phyloP scores from a whole-genome alignment of 2,797 vertebrate genomes.

The Cottoperca gobio region DNA sequence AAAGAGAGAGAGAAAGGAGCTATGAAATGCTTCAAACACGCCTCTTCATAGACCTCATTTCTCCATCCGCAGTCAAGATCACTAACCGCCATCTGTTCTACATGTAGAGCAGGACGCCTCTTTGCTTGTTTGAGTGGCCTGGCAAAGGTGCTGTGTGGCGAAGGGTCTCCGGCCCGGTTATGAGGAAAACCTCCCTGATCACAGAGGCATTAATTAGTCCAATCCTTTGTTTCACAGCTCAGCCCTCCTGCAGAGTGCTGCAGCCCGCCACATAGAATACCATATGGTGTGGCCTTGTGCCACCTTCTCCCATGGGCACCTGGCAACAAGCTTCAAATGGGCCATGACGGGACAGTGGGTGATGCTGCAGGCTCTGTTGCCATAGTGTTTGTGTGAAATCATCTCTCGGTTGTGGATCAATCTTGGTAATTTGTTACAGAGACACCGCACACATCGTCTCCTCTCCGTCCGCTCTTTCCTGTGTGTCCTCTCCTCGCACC shows the following conservation, averaged over 20 bases:
- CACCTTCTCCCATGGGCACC: slow-evolving; percentile 49
- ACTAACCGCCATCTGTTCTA: slow-evolving; percentile 35
- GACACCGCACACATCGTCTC: not conserved
- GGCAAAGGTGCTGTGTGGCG: slow-evolving; percentile 20
- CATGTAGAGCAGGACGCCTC: slow-evolving; percentile 5
- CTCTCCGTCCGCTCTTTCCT: not conserved
- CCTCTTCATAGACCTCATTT: slow-evolving; percentile 29
- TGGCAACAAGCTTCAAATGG: slow-evolving; percentile 60
- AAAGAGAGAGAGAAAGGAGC: slow-evolving; percentile 4
- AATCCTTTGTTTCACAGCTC: slow-evolving; percentile 46
- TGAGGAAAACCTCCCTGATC: slow-evolving; percentile 53
- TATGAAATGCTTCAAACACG: slow-evolving; percentile 30
- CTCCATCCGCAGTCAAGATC: slow-evolving; percentile 53
- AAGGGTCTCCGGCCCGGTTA: slow-evolving; percentile 27
- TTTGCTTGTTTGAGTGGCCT: slow-evolving; percentile 3
- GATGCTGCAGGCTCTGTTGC: slow-evolving; percentile 54
- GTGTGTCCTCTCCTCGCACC: slow-evolving; percentile 34
- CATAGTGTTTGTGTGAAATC: slow-evolving; percentile 46
- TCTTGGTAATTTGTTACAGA: slow-evolving; percentile 37
- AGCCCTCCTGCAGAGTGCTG: slow-evolving; percentile 42
- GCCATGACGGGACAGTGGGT: slow-evolving; percentile 51
- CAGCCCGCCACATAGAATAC: slow-evolving; percentile 45
- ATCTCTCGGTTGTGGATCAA: slow-evolving; percentile 41
- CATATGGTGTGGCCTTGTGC: slow-evolving; percentile 76
- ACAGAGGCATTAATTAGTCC: slow-evolving; percentile 64